These are phyloP conservation scores for Atta colombica DNA, from an alignment of 1,140 invertebrate genomes.

Conservation along the genomic window DNA sequence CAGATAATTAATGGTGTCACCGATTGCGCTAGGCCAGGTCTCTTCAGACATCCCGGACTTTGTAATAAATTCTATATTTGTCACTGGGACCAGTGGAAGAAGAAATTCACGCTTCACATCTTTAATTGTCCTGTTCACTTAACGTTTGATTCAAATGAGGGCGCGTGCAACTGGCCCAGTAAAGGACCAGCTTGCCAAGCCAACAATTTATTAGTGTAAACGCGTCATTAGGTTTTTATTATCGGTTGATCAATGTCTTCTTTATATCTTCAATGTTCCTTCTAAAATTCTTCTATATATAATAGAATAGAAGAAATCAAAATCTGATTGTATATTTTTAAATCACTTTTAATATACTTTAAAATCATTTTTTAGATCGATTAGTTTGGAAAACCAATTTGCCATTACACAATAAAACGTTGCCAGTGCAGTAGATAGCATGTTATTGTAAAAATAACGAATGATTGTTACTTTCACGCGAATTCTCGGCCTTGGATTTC, in stretches of 20 bases:
- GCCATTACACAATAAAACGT: conserved; percentile 14
- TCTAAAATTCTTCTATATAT: conserved; percentile 29
- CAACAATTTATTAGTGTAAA: conserved; percentile 89
- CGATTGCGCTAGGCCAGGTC: conserved; percentile 92
- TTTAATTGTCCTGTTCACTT: conserved; percentile 94
- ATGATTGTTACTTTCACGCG: conserved; percentile 39
- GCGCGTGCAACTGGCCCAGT: conserved; percentile 94
- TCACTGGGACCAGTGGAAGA: conserved; percentile 93
- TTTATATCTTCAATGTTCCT: background rate
- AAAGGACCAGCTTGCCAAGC: conserved; percentile 92
- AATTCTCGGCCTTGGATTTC: conserved; percentile 36
- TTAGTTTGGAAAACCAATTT: conserved; percentile 4
- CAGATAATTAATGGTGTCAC: conserved; percentile 89
- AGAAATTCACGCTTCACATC: conserved; percentile 92
- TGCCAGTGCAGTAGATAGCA: background rate
- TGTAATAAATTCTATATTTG: conserved; percentile 96
- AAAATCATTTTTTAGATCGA: background rate
- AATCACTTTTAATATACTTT: conserved; percentile 5
- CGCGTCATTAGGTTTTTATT: conserved; percentile 4
- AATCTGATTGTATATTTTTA: conserved; percentile 15
- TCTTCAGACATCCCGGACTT: conserved; percentile 93
- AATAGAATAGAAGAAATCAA: conserved; percentile 7
- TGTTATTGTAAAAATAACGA: conserved; percentile 8
- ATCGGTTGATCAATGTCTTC: background rate
- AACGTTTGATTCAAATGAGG: conserved; percentile 91